Evolutionary conservation across 2,797 vertebrate species (phyloP).

Genomic region (Lacerta bilineata): DNA sequence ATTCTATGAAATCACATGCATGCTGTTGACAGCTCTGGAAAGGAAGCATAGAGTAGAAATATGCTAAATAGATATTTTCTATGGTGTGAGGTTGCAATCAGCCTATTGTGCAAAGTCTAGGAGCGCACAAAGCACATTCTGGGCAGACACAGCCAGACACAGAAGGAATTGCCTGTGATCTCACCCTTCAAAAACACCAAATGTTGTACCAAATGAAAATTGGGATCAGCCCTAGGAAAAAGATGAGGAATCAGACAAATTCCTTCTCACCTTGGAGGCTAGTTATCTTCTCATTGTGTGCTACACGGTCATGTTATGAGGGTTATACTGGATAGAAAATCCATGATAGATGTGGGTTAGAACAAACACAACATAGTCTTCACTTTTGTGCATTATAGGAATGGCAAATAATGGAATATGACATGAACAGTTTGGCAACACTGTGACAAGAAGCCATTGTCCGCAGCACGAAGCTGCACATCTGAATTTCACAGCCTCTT

Average conservation of each 20-base stretch:
- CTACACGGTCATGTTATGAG: background rate
- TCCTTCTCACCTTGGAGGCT: background rate
- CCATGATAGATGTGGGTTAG: background rate
- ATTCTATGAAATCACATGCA: background rate
- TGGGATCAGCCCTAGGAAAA: background rate
- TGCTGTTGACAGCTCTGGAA: background rate
- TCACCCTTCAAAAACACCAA: no score
- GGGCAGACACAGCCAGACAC: background rate
- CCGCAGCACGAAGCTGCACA: background rate
- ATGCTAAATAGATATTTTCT: background rate
- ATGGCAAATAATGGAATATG: background rate
- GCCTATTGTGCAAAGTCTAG: background rate
- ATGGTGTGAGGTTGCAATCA: background rate
- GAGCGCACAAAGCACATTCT: background rate
- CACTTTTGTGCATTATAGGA: background rate
- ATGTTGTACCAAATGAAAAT: no score
- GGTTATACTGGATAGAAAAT: no score
- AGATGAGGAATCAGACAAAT: background rate
- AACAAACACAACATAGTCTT: background rate
- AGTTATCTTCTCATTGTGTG: no score
- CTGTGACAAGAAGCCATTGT: background rate
- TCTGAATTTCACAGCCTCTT: background rate
- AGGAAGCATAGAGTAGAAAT: background rate
- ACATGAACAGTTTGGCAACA: background rate
- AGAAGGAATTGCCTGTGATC: no score